Base-by-base conservation (phyloP, 2,888 invertebrate genomes). In the Cheilosia soror region DNA sequence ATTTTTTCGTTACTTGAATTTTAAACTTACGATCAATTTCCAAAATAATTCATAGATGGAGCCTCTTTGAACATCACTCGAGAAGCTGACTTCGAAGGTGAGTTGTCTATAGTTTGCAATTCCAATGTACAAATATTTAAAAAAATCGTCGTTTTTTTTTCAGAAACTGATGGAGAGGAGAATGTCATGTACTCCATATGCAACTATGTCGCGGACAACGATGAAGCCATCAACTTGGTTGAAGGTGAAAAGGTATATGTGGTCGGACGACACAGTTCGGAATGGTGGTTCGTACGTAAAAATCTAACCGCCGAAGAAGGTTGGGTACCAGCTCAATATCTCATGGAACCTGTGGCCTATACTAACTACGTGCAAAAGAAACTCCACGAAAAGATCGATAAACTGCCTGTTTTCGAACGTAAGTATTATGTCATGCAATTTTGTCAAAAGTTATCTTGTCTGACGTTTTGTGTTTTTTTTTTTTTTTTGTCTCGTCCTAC, bases 211-310 rank as follows among this genome's bases (percentile, higher is more conserved):
- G 97, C 97, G 27, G 98, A 97, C 92, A 96, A 96, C 53, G 96
- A 96, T 87, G 97, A 97, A 91, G 96, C 97, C 1, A 96, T 98
- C 86, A 96, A 97, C 90, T 93, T 98, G 65, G 97, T 97, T 0
- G 98, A 98, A 93, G 98, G 98, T 87, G 98, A 98, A 93, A 95
- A 95, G 88, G 95, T 98, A 6, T 96, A 96, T 88, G 95, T 98
- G 40, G 92, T 97, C 79, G 96, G 96, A 92, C 96, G 96, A 68
- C 96, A 96, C 63, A 97, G 97, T 91, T 94, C 95, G 68, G 98
- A 98, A 90, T 98, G 98, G 97, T 98, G 98, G 97, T 97, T 96
- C 90, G 97, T 98, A 0, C 95, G 95, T 88, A 98, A 98, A 91
- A 95, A 96, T 91, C 93, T 97, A 31, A 97, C 97, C 0, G 96